A percentile compares a stretch with the other conserved stretches of the same genome.
phyloP scores from a whole-genome alignment of 2,113 vertebrate genomes.

The Podilymbus podiceps region DNA sequence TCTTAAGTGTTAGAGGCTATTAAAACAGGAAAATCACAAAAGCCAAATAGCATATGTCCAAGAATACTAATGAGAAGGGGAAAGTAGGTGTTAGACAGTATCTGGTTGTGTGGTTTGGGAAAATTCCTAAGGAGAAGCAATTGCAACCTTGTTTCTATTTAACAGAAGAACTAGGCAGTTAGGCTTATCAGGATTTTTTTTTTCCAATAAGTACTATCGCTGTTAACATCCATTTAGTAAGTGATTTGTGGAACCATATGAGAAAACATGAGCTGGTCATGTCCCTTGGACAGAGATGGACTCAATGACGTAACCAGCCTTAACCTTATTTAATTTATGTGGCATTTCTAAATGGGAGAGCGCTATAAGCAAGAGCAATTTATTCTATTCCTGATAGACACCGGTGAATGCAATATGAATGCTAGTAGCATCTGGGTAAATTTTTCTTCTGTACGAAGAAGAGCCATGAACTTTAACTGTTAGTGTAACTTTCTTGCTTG shows the following conservation, averaged over 20 bases:
- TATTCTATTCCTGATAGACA: not conserved
- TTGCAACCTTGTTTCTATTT: not conserved
- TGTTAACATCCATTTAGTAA: not conserved
- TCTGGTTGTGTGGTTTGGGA: not conserved
- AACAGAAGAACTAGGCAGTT: not conserved
- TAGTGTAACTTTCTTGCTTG: not conserved
- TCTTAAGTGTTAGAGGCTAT: constrained; percentile 3
- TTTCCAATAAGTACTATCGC: not conserved
- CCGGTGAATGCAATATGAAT: not conserved
- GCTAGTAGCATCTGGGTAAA: not conserved
- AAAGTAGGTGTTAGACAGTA: not conserved
- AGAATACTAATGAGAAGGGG: not conserved
- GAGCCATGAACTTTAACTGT: not conserved
- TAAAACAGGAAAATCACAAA: constrained; percentile 12
- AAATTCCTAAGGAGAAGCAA: not conserved
- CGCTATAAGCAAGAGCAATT: not conserved
- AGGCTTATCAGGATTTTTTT: not conserved
- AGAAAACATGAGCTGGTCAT: not conserved
- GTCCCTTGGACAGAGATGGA: not conserved
- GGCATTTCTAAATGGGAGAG: not conserved
- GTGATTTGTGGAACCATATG: not conserved
- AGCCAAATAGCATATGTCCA: not conserved
- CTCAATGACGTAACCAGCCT: not conserved
- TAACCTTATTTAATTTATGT: not conserved
- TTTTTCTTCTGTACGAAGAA: not conserved